These are phyloP conservation scores for Sepiola atlantica DNA, from an alignment of 2,888 invertebrate genomes.

Conservation along the genomic window DNA sequence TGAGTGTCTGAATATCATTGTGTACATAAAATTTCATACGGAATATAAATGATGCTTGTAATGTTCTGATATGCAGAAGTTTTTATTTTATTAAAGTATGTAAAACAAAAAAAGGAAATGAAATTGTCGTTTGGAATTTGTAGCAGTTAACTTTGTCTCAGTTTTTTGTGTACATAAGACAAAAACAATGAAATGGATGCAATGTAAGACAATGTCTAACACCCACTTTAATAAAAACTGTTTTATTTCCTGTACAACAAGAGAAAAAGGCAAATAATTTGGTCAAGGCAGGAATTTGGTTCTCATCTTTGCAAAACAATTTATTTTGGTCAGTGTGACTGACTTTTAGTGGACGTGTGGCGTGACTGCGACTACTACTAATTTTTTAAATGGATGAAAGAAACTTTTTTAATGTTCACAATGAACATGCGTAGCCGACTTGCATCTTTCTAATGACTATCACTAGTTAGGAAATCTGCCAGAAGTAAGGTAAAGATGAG, in stretches of 20 bases:
- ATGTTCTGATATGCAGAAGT: not conserved
- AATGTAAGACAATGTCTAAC: not conserved
- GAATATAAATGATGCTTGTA: not conserved
- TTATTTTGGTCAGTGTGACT: not conserved
- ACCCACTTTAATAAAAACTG: not conserved
- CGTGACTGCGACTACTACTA: not conserved
- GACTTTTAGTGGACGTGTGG: not conserved
- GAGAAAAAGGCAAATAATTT: not conserved
- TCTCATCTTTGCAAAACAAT: not conserved
- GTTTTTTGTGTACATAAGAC: not conserved
- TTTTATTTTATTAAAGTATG: not conserved
- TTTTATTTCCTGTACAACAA: not conserved
- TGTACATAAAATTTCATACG: not conserved
- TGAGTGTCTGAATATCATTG: not conserved
- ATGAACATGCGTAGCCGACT: not conserved
- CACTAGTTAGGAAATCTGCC: too few relatives aligned
- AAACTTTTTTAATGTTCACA: not conserved
- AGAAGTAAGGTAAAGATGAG: too few relatives aligned
- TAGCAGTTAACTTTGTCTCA: not conserved
- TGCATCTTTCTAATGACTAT: not conserved
- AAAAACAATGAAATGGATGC: not conserved
- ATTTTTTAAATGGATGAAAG: not conserved
- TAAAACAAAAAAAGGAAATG: not conserved
- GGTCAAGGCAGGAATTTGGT: slow-evolving; percentile 16
- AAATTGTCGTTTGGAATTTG: not conserved